Percentiles rank a stretch among this genome's conserved stretches.
Evolutionary conservation across 2,113 vertebrate species (phyloP).

Genomic region (Symphodus melops): DNA sequence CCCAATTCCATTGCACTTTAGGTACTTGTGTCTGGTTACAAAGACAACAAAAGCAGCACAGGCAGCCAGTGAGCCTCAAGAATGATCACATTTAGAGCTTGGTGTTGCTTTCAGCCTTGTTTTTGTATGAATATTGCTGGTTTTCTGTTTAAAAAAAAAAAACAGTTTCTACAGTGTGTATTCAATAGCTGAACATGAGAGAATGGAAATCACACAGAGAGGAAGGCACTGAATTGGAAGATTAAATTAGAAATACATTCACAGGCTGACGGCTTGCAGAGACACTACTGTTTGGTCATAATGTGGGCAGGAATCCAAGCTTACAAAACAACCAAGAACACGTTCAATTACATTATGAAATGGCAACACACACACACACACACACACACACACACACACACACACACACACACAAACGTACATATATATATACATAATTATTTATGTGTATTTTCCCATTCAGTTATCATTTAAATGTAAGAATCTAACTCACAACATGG

Average conservation of each 20-base stretch:
- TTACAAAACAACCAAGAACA: constrained; percentile 11
- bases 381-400: no score
- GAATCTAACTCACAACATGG: neutral
- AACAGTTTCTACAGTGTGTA: neutral
- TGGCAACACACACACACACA: no score
- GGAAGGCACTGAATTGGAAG: neutral
- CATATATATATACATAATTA: no score
- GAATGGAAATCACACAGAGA: constrained; percentile 14
- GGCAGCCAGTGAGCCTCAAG: constrained; percentile 11
- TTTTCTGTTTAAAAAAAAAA: neutral
- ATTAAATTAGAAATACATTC: constrained; percentile 28
- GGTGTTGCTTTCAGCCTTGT: neutral
- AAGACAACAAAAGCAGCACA: constrained; percentile 23
- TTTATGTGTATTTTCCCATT: neutral
- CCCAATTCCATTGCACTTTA: constrained; percentile 2
- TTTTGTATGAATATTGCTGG: neutral
- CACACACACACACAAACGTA: no score
- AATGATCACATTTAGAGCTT: constrained; percentile 5
- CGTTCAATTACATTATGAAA: neutral
- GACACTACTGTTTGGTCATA: neutral
- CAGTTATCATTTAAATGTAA: neutral
- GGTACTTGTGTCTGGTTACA: constrained; percentile 17
- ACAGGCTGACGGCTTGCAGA: constrained; percentile 2
- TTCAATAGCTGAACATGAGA: constrained; percentile 9
- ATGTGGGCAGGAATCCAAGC: neutral